phyloP scores from a whole-genome alignment of 2,113 vertebrate genomes.

The Myrmophylax atrothorax region DNA sequence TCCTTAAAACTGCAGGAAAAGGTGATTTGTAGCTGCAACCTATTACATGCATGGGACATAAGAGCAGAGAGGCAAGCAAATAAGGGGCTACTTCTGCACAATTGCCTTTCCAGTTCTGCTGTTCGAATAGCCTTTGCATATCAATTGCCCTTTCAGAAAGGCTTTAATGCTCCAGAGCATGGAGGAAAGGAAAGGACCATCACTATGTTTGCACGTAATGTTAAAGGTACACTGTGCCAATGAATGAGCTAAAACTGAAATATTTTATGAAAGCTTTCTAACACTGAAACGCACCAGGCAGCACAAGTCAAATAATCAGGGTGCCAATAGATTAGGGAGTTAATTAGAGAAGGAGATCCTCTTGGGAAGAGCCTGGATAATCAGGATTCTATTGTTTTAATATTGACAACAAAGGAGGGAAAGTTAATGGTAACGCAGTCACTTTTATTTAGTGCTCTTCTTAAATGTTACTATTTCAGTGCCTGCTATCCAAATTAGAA shows the following conservation, averaged over 20 bases:
- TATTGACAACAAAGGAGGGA: neutral
- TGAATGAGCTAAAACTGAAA: neutral
- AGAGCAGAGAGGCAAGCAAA: neutral
- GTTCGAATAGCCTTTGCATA: neutral
- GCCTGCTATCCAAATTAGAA: conserved; percentile 16
- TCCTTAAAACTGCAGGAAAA: neutral
- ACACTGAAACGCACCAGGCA: neutral
- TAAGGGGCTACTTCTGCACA: neutral
- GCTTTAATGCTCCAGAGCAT: neutral
- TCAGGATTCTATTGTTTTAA: conserved; percentile 40
- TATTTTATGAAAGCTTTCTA: neutral
- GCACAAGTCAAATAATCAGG: conserved; percentile 7
- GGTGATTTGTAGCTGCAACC: neutral
- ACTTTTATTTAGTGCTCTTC: conserved; percentile 12
- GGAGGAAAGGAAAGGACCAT: neutral
- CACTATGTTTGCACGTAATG: neutral
- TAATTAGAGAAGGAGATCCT: conserved; percentile 16
- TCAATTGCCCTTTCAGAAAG: neutral
- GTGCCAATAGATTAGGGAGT: conserved; percentile 10
- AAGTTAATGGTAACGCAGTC: conserved; percentile 8
- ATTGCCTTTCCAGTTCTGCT: neutral
- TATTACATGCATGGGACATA: accelerated
- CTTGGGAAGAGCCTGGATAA: conserved; percentile 11
- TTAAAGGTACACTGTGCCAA: neutral
- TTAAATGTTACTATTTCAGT: conserved; percentile 29